These are phyloP conservation scores for Synergus umbraculus DNA, from an alignment of 2,888 invertebrate genomes.

Conservation along the genomic window DNA sequence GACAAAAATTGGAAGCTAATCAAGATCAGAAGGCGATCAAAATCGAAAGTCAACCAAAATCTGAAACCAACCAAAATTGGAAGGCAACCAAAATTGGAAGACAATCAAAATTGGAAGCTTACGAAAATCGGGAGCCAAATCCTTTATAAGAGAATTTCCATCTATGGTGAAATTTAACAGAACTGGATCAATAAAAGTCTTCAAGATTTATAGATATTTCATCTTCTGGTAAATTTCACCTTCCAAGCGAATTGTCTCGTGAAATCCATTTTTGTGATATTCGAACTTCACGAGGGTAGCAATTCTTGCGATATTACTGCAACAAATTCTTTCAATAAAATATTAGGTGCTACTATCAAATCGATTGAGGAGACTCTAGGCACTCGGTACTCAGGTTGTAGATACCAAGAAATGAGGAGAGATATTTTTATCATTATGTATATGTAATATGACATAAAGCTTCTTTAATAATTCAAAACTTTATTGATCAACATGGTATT, in stretches of 20 bases:
- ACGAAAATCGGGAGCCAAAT: too few species aligned
- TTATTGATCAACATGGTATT: too few species aligned
- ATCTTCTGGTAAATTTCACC: not conserved
- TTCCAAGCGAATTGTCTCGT: not conserved
- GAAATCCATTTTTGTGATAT: not conserved
- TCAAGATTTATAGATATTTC: not conserved
- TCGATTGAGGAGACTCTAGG: not conserved
- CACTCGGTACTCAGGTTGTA: not conserved
- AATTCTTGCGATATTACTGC: not conserved
- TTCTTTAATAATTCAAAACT: not conserved
- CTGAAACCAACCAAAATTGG: too few species aligned
- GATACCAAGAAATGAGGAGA: not conserved
- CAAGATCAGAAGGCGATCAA: too few species aligned
- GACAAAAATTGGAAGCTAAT: too few species aligned
- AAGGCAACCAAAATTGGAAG: too few species aligned
- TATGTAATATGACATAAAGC: not conserved
- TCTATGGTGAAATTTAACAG: not conserved
- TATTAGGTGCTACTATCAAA: not conserved
- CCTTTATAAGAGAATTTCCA: not conserved
- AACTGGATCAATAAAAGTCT: not conserved
- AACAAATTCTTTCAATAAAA: conserved; percentile 6
- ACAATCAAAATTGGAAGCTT: too few species aligned
- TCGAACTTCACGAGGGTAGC: not conserved
- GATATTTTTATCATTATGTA: not conserved
- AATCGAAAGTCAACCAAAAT: too few species aligned